phyloP scores from a whole-genome alignment of 2,888 invertebrate species.

The Hyalella azteca region DNA sequence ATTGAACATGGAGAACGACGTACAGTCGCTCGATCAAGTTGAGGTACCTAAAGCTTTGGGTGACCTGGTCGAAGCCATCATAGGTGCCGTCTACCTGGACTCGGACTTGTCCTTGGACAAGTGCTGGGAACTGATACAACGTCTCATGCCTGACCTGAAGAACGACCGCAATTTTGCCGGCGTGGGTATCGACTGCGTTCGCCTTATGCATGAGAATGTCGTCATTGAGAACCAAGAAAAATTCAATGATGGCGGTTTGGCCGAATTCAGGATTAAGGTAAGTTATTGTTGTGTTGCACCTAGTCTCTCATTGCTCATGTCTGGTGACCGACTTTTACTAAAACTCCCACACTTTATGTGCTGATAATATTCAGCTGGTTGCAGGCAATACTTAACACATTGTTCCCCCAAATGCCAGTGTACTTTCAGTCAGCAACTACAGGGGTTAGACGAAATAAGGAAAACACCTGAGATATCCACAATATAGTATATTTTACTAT shows the following conservation, averaged over 20 bases:
- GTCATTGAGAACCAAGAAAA: neutral
- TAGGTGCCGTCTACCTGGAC: slow-evolving; percentile 91
- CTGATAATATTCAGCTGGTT: too few species aligned
- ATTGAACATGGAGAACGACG: slow-evolving; percentile 45
- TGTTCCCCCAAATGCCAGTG: too few species aligned
- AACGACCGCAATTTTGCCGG: neutral
- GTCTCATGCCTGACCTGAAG: slow-evolving; percentile 16
- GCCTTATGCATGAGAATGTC: neutral
- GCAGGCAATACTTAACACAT: too few species aligned
- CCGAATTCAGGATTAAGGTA: neutral
- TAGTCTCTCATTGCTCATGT: too few species aligned
- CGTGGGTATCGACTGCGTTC: slow-evolving; percentile 7
- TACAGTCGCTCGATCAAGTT: slow-evolving; percentile 76
- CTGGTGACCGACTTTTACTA: too few species aligned
- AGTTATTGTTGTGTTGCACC: too few species aligned
- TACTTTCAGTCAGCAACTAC: too few species aligned
- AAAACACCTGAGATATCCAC: too few species aligned
- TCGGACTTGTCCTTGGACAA: slow-evolving; percentile 72
- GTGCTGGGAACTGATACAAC: neutral
- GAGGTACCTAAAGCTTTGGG: slow-evolving; percentile 92
- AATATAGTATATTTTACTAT: too few species aligned
- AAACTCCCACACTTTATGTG: too few species aligned
- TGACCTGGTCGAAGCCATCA: slow-evolving; percentile 89
- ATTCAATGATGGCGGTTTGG: neutral
- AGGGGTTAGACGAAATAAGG: too few species aligned